Evolutionary conservation across 2,888 invertebrate genomes (phyloP).

Genomic region (Pyrochroa serraticornis): DNA sequence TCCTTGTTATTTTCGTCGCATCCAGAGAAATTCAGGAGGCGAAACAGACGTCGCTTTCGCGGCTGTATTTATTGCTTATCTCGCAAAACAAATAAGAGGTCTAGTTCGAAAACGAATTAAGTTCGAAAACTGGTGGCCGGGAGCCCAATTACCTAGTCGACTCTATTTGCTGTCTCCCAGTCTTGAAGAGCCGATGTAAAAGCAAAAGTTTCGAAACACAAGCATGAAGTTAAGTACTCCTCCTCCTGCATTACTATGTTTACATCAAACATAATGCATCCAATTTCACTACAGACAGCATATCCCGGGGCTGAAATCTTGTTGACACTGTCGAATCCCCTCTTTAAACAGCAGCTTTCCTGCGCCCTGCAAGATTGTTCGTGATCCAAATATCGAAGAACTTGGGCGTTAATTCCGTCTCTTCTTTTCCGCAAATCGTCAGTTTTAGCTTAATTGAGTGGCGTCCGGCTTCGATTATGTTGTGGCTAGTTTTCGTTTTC

Average conservation of each 20-base stretch:
- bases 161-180: too few species aligned
- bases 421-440: too few species aligned
- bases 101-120: constrained; percentile 4
- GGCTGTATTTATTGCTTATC: background rate
- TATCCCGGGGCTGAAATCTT: constrained; percentile 9
- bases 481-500: background rate
- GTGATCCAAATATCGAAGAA: too few species aligned
- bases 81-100: background rate
- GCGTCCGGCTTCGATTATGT: background rate
- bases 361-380: background rate
- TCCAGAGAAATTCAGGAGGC: too few species aligned
- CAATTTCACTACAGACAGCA: constrained; percentile 12
- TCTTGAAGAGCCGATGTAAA: background rate
- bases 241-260: constrained; percentile 13
- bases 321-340: constrained; percentile 13
- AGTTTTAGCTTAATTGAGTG: background rate
- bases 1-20: too few species aligned
- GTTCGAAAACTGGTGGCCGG: background rate
- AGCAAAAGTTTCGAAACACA: constrained; percentile 9
- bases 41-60: too few species aligned
- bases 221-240: constrained; percentile 6
- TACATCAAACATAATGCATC: constrained; percentile 20
- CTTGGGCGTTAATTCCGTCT: too few species aligned
- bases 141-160: too few species aligned
- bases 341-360: constrained; percentile 9